Conservation (phyloP, 2,113 vertebrate genomes). For the Alouatta palliata region DNA sequence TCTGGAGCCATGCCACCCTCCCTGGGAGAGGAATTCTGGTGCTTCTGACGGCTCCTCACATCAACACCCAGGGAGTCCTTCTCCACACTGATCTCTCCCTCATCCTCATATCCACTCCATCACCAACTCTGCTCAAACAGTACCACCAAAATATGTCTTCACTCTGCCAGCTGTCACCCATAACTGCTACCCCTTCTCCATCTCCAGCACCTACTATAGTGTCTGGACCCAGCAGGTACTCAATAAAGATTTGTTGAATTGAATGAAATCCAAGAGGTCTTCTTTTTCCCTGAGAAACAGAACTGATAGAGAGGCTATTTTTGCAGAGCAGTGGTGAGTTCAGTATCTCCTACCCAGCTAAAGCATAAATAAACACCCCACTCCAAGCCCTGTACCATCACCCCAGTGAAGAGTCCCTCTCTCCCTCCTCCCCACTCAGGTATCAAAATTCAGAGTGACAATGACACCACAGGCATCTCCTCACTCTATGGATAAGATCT, state of each 20-base stretch:
- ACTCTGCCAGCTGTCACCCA: not conserved
- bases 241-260: not conserved
- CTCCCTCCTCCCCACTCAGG: not conserved
- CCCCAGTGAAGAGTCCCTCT: not conserved
- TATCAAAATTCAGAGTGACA: not conserved
- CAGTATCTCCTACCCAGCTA: not conserved
- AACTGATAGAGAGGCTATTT: not conserved
- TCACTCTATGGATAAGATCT: not conserved
- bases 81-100: fast-evolving
- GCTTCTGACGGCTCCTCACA: not conserved
- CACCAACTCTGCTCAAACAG: not conserved
- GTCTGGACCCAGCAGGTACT: not conserved
- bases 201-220: not conserved
- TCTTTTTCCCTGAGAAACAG: slow-evolving; percentile 2
- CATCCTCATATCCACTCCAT: not conserved
- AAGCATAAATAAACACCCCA: not conserved
- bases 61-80: not conserved
- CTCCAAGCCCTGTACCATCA: not conserved
- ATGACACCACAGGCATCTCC: slow-evolving; percentile 20
- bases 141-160: not conserved
- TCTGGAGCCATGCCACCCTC: not conserved
- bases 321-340: not conserved
- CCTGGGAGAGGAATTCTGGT: not conserved
- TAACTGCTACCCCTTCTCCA: not conserved
- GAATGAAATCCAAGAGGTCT: not conserved